phyloP scores from a whole-genome alignment of 2,797 vertebrate species.

The Cryptoblepharus egeriae region DNA sequence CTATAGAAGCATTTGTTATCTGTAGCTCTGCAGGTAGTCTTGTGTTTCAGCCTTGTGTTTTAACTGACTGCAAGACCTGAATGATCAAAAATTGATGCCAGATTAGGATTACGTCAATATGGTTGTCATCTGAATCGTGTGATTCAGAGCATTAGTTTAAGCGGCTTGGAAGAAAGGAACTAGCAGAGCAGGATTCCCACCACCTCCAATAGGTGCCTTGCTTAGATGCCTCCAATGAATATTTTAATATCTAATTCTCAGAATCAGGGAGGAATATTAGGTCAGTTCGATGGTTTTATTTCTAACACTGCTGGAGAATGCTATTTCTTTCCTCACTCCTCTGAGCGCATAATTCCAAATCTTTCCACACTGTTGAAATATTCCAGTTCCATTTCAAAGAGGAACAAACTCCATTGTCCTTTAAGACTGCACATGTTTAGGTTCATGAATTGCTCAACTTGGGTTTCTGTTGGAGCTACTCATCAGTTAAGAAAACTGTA shows the following conservation, averaged over 20 bases:
- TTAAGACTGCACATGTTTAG: no score
- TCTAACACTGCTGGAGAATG: no score
- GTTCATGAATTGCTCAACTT: no score
- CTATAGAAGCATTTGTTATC: constrained; percentile 21
- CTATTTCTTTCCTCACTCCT: no score
- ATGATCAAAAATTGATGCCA: not conserved
- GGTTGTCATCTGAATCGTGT: not conserved
- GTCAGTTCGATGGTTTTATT: no score
- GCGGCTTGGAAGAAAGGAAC: not conserved
- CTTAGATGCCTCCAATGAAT: not conserved
- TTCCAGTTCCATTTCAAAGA: no score
- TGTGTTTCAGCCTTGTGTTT: constrained; percentile 3
- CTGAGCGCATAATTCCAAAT: no score
- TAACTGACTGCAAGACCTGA: constrained; percentile 28
- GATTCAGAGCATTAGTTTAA: not conserved
- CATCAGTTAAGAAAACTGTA: no score
- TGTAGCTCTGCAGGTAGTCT: constrained; percentile 25
- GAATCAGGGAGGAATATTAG: not conserved
- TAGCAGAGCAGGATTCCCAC: not conserved
- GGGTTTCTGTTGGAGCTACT: no score
- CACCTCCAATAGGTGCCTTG: not conserved
- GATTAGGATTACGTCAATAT: constrained; percentile 1
- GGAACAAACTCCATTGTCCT: no score
- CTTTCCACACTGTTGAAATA: no score
- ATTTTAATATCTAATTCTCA: not conserved